Percentiles rank a stretch among this genome's conserved stretches.
phyloP scores from a whole-genome alignment of 2,888 invertebrate species.

The Aplocera efformata region DNA sequence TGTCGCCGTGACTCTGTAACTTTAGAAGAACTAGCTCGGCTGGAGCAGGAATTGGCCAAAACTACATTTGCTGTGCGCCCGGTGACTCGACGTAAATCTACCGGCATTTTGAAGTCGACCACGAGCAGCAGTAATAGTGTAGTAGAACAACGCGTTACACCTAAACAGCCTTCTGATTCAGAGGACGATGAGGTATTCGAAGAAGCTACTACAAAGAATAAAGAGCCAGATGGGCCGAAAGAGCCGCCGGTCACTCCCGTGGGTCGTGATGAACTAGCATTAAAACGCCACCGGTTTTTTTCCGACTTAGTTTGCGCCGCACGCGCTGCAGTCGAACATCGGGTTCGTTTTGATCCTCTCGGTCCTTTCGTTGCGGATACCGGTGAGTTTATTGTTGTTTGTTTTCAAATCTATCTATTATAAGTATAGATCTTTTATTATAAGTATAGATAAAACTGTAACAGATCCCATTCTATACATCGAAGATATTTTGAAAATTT shows the following conservation, averaged over 20 bases:
- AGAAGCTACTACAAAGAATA: constrained; percentile 52
- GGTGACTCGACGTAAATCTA: constrained; percentile 62
- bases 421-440: too few species aligned
- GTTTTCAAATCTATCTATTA: too few species aligned
- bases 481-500: too few species aligned
- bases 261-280: constrained; percentile 88
- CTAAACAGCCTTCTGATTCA: constrained; percentile 50
- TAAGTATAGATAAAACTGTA: too few species aligned
- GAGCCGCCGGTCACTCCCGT: constrained; percentile 88
- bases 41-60: constrained; percentile 65
- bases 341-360: constrained; percentile 87
- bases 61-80: constrained; percentile 65
- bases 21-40: constrained; percentile 58
- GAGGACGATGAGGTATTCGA: constrained; percentile 84
- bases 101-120: constrained; percentile 69
- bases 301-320: constrained; percentile 88
- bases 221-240: constrained; percentile 74
- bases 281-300: constrained; percentile 88
- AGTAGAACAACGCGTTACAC: constrained; percentile 42
- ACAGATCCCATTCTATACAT: too few species aligned
- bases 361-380: constrained; percentile 83
- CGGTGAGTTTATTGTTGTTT: constrained; percentile 62
- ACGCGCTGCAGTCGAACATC: constrained; percentile 86
- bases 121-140: constrained; percentile 58
- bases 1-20: constrained; percentile 64